These are phyloP conservation scores for Drosophila acutilabella DNA, from an alignment of 2,888 invertebrate species.

Conservation along the genomic window DNA sequence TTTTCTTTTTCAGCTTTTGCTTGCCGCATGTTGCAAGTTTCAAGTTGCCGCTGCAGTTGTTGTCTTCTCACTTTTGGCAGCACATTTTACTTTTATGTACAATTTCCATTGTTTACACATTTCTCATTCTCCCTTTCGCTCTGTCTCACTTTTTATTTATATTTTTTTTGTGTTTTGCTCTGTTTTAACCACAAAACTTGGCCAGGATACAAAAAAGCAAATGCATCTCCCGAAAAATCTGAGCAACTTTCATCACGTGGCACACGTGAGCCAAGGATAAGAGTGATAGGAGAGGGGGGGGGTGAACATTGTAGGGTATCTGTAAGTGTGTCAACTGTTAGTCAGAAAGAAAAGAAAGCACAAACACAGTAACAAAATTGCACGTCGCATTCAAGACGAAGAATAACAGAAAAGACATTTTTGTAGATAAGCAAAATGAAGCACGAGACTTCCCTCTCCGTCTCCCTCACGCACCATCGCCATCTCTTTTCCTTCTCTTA, in stretches of 20 bases:
- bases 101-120: constrained; percentile 49
- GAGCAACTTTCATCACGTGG: constrained; percentile 29
- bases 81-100: constrained; percentile 68
- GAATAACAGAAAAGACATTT: not conserved
- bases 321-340: constrained; percentile 35
- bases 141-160: not conserved
- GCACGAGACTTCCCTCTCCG: not conserved
- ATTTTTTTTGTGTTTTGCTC: not conserved
- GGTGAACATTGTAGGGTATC: constrained; percentile 14
- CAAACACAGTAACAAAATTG: constrained; percentile 9
- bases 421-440: constrained; percentile 11
- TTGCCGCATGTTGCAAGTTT: constrained; percentile 8
- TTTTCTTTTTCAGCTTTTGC: constrained; percentile 14
- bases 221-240: constrained; percentile 21
- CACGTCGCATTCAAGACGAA: constrained; percentile 2
- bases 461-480: not conserved
- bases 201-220: constrained; percentile 14
- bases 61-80: constrained; percentile 42
- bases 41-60: constrained; percentile 14
- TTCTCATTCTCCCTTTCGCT: not conserved
- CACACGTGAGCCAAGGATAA: constrained; percentile 18
- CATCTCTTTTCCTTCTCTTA: not conserved
- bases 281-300: not conserved
- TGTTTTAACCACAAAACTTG: constrained; percentile 31
- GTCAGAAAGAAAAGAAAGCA: not conserved